Evolutionary conservation across 2,113 vertebrate genomes (phyloP).

Genomic region (Varanus komodoensis): DNA sequence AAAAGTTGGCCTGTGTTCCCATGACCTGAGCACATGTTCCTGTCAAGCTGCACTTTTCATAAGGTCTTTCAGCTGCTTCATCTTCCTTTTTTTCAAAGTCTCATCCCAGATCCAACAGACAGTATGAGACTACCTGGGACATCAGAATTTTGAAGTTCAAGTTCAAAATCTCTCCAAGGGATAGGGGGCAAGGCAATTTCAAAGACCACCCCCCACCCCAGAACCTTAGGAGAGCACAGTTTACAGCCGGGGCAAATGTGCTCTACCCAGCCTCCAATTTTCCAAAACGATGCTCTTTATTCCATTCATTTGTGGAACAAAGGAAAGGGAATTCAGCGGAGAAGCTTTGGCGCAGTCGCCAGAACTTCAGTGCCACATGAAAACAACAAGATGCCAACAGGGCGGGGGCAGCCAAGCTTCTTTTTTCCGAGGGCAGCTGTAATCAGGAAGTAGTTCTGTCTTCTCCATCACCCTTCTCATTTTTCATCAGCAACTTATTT

Average conservation of each 20-base stretch:
- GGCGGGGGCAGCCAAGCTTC: neutral
- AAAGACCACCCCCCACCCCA: neutral
- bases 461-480: neutral
- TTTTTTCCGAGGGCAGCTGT: neutral
- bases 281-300: neutral
- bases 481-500: neutral
- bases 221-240: neutral
- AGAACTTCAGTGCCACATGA: neutral
- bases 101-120: neutral
- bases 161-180: neutral
- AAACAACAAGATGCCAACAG: too few species aligned
- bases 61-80: neutral
- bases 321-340: neutral
- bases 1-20: neutral
- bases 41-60: neutral
- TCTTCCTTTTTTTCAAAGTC: neutral
- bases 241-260: neutral
- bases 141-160: neutral
- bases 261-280: too few species aligned
- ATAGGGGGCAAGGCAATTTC: neutral
- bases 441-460: neutral
- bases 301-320: neutral
- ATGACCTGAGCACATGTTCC: neutral
- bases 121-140: neutral
- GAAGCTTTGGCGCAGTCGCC: neutral